Conservation (phyloP, 2,797 vertebrate genomes). For the Atherinosoma microstoma region DNA sequence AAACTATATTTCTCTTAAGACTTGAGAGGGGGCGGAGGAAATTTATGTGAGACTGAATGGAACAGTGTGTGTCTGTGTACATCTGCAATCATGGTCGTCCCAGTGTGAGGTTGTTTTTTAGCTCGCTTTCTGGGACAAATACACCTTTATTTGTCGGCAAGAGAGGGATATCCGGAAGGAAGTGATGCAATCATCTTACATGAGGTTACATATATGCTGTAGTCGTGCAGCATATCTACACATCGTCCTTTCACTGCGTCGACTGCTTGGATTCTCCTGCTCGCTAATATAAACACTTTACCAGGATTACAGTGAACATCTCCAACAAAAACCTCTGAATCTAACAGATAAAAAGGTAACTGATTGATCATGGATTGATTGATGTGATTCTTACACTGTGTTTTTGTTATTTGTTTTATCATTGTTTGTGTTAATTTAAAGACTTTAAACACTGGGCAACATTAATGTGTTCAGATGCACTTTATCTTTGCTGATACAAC, state of each 20-base stretch:
- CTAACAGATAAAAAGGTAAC: conserved; percentile 35
- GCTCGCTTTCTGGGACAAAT: conserved; percentile 55
- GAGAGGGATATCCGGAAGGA: conserved; percentile 74
- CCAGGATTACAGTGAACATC: conserved; percentile 23
- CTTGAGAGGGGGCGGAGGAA: conserved; percentile 67
- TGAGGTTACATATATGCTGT: conserved; percentile 71
- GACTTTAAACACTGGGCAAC: not conserved
- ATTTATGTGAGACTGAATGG: conserved; percentile 57
- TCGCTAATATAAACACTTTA: conserved; percentile 13
- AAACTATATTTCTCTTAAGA: conserved; percentile 77
- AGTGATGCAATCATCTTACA: conserved; percentile 79
- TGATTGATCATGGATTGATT: conserved; percentile 9
- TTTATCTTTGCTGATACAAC: not conserved
- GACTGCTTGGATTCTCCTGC: conserved; percentile 23
- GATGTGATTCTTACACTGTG: not conserved
- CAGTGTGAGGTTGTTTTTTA: conserved; percentile 61
- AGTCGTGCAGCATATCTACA: conserved; percentile 62
- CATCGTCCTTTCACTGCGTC: conserved; percentile 39
- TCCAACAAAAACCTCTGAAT: conserved; percentile 22
- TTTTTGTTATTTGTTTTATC: not conserved
- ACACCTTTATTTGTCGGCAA: conserved; percentile 61
- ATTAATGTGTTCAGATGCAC: not conserved
- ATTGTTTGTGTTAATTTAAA: not conserved
- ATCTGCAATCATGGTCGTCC: conserved; percentile 44
- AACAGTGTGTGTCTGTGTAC: conserved; percentile 42